Conservation (phyloP, 2,797 vertebrate genomes). For the Falco berigora region DNA sequence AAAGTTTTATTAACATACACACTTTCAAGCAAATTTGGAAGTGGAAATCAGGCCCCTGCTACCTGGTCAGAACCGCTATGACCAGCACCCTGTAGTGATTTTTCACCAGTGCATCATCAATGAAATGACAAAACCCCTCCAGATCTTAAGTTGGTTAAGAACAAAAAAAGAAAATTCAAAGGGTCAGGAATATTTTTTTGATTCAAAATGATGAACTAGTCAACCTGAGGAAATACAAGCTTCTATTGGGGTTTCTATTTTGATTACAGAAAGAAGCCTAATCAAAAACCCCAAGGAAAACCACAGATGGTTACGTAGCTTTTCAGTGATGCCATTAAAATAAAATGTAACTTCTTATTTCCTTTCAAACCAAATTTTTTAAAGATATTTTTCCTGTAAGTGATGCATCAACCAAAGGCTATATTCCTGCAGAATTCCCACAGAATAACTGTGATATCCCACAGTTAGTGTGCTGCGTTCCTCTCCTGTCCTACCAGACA, state of each 20-base stretch:
- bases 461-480: rapidly evolving
- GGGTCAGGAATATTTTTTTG: not conserved
- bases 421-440: not conserved
- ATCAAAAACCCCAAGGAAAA: not conserved
- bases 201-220: not conserved
- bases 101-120: not conserved
- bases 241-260: not conserved
- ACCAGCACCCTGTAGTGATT: not conserved
- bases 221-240: not conserved
- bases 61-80: not conserved
- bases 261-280: not conserved
- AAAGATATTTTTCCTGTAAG: not conserved
- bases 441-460: not conserved
- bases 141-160: not conserved
- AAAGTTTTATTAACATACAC: not conserved
- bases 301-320: rapidly evolving
- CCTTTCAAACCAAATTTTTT: not conserved
- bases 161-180: not conserved
- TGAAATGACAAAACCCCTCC: not conserved
- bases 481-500: rapidly evolving
- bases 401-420: not conserved
- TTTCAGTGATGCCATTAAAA: not conserved
- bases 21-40: not conserved
- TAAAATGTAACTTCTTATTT: not conserved
- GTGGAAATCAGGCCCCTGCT: not conserved